phyloP scores from a whole-genome alignment of 2,888 invertebrate species.

The Ceramica pisi region DNA sequence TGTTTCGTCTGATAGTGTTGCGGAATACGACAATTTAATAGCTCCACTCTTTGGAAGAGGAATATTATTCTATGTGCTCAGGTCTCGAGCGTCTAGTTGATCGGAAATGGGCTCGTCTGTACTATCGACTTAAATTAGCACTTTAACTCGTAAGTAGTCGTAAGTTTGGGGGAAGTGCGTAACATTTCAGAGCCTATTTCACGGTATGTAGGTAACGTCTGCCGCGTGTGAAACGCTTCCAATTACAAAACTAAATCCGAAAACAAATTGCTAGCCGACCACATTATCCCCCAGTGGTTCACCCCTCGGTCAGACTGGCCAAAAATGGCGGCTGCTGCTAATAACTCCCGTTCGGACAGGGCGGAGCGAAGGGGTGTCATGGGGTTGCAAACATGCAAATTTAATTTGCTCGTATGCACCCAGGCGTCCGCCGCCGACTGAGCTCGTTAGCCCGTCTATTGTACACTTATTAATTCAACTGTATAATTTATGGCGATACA shows the following conservation, averaged over 20 bases:
- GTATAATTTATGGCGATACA: conserved; percentile 83
- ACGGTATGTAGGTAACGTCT: conserved; percentile 30
- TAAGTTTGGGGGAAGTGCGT: conserved; percentile 19
- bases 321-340: conserved; percentile 80
- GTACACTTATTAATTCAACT: conserved; percentile 88
- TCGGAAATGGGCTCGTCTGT: conserved; percentile 27
- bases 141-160: conserved; percentile 31
- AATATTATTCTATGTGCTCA: conserved; percentile 43
- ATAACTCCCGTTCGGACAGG: conserved; percentile 71
- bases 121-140: conserved; percentile 21
- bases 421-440: conserved; percentile 81
- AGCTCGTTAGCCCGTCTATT: conserved; percentile 84
- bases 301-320: conserved; percentile 69
- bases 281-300: conserved; percentile 69
- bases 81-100: conserved; percentile 28
- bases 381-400: conserved; percentile 89
- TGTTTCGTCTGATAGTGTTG: conserved; percentile 78
- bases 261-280: conserved; percentile 75
- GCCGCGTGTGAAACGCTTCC: conserved; percentile 61
- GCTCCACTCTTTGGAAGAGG: conserved; percentile 50
- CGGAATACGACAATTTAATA: conserved; percentile 70
- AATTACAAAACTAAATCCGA: conserved; percentile 71
- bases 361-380: conserved; percentile 76
- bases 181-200: conserved; percentile 30
- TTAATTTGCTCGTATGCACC: conserved; percentile 84